Conservation (phyloP, 2,797 vertebrate species). For the Acanthis flammea region DNA sequence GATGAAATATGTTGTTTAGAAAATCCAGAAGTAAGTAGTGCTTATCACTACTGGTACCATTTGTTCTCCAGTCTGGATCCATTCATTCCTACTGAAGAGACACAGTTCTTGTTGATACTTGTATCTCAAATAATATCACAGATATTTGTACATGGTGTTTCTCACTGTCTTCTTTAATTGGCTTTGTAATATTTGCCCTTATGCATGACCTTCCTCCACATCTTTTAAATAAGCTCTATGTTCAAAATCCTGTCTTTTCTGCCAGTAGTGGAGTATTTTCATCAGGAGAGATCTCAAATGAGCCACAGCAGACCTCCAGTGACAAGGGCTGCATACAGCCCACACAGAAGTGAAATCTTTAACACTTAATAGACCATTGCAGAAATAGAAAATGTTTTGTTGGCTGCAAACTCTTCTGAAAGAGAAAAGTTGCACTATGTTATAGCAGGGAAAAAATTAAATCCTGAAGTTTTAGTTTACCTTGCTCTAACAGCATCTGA, state of each 20-base stretch:
- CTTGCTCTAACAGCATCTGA: neutral
- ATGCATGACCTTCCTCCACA: neutral
- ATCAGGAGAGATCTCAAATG: neutral
- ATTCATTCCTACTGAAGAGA: neutral
- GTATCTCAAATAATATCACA: neutral
- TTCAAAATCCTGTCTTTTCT: neutral
- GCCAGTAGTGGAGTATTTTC: neutral
- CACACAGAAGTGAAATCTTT: neutral
- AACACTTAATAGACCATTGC: neutral
- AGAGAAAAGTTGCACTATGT: neutral
- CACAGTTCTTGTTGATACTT: neutral
- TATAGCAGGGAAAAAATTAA: neutral
- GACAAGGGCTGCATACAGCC: neutral
- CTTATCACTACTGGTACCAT: neutral
- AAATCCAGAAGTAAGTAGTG: neutral
- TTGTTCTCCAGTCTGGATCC: neutral
- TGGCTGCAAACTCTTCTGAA: neutral
- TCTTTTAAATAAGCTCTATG: neutral
- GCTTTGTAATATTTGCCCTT: neutral
- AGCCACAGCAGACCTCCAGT: neutral
- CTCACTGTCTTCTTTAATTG: neutral
- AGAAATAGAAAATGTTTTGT: neutral
- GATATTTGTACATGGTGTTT: conserved; percentile 15
- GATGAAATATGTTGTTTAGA: conserved; percentile 20
- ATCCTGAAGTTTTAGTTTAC: neutral